These are phyloP conservation scores for Ageneiosus marmoratus DNA, from an alignment of 2,113 vertebrate genomes.

Conservation along the genomic window DNA sequence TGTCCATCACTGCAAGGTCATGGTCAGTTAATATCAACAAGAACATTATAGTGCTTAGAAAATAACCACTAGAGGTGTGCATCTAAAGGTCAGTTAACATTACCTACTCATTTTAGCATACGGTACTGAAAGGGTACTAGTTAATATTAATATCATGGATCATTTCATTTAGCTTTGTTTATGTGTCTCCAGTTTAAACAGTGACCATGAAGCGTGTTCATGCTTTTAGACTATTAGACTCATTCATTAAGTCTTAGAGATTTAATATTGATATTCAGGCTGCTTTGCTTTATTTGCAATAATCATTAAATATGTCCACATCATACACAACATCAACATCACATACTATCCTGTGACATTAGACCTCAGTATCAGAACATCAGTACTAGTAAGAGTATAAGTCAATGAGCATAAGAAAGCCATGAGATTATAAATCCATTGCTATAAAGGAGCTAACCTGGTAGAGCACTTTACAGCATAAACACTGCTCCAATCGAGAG, in stretches of 20 bases:
- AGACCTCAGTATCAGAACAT: not conserved
- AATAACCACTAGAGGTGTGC: not conserved
- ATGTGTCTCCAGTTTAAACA: too few relatives aligned
- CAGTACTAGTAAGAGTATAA: not conserved
- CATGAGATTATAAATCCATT: conserved; percentile 19
- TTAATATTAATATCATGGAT: too few relatives aligned
- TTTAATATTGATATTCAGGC: not conserved
- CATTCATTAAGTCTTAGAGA: too few relatives aligned
- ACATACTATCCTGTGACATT: too few relatives aligned
- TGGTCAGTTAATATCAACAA: too few relatives aligned
- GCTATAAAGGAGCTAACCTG: not conserved
- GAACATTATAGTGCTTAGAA: not conserved
- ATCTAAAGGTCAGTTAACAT: too few relatives aligned
- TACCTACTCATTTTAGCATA: too few relatives aligned
- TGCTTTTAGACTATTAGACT: too few relatives aligned
- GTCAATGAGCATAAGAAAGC: not conserved
- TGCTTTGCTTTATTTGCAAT: not conserved
- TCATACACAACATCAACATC: not conserved
- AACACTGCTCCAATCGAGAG: not conserved
- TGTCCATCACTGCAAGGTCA: not conserved
- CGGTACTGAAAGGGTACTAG: too few relatives aligned
- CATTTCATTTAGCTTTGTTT: too few relatives aligned
- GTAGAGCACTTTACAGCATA: not conserved
- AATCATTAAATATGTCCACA: not conserved
- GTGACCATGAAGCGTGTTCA: too few relatives aligned